phyloP scores from a whole-genome alignment of 2,113 vertebrate genomes.

The Ophthalmolycus amberensis region DNA sequence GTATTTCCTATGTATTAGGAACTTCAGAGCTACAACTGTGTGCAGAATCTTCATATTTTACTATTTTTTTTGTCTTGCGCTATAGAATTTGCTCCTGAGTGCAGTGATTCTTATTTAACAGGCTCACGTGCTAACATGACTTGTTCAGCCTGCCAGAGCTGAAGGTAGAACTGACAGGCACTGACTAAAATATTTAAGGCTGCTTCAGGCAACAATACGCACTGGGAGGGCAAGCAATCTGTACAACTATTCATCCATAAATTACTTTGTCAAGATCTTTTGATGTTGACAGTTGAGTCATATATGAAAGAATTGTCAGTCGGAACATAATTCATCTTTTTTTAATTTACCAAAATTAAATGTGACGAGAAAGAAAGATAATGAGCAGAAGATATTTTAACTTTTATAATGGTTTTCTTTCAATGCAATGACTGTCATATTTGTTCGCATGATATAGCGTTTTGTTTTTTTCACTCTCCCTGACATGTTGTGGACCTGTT shows the following conservation, averaged over 20 bases:
- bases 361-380: background rate
- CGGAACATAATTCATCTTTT: constrained; percentile 17
- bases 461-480: background rate
- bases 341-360: constrained; percentile 16
- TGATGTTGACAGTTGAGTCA: constrained; percentile 23
- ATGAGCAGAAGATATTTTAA: constrained; percentile 15
- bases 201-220: constrained; percentile 51
- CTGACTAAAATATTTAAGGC: constrained; percentile 29
- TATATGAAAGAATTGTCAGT: constrained; percentile 20
- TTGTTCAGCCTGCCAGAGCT: constrained; percentile 27
- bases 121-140: constrained; percentile 25
- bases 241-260: constrained; percentile 56
- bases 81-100: background rate
- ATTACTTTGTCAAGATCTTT: constrained; percentile 40
- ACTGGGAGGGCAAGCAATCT: constrained; percentile 53
- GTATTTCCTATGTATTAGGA: background rate
- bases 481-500: constrained; percentile 4
- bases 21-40: background rate
- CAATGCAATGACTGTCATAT: background rate
- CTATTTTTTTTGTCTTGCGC: background rate
- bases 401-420: constrained; percentile 42
- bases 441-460: background rate
- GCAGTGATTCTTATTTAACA: background rate
- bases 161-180: constrained; percentile 37
- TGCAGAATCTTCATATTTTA: background rate